A percentile compares a stretch with the other conserved stretches of the same genome.
These are phyloP conservation scores for Diabrotica undecimpunctata DNA, from an alignment of 1,140 invertebrate species.

Conservation along the genomic window DNA sequence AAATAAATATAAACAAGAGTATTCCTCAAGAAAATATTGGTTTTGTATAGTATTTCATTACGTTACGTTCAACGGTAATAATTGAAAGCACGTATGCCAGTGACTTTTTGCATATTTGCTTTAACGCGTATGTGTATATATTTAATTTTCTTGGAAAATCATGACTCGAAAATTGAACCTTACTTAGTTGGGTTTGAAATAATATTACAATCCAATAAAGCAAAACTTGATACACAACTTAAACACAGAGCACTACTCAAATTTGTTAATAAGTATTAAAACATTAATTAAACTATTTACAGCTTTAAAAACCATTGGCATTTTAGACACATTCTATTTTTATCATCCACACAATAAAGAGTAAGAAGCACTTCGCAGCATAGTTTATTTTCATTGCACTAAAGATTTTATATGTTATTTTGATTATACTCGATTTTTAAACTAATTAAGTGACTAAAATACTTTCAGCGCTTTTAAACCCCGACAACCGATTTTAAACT, in stretches of 20 bases:
- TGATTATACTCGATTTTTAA: conserved; percentile 8
- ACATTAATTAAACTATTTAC: conserved; percentile 2
- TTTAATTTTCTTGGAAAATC: too few relatives aligned
- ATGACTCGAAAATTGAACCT: too few relatives aligned
- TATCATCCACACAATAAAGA: conserved; percentile 1
- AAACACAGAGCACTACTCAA: neutral
- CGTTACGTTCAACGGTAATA: too few relatives aligned
- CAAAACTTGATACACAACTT: too few relatives aligned
- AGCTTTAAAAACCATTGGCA: conserved; percentile 1
- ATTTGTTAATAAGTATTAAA: neutral
- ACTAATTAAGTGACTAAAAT: conserved; percentile 25
- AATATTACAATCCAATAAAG: too few relatives aligned
- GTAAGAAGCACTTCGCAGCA: conserved; percentile 16
- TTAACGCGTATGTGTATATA: too few relatives aligned
- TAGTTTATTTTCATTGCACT: conserved; percentile 8
- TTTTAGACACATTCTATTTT: neutral
- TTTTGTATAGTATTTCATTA: too few relatives aligned
- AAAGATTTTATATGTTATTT: conserved; percentile 16
- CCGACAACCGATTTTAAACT: conserved; percentile 26
- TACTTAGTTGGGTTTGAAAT: too few relatives aligned
- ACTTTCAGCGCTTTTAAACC: conserved; percentile 23
- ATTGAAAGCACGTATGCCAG: too few relatives aligned
- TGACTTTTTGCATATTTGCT: too few relatives aligned
- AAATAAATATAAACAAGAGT: too few relatives aligned
- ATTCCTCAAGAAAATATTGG: too few relatives aligned